phyloP scores from a whole-genome alignment of 2,113 vertebrate species.

The Zosterops lateralis region DNA sequence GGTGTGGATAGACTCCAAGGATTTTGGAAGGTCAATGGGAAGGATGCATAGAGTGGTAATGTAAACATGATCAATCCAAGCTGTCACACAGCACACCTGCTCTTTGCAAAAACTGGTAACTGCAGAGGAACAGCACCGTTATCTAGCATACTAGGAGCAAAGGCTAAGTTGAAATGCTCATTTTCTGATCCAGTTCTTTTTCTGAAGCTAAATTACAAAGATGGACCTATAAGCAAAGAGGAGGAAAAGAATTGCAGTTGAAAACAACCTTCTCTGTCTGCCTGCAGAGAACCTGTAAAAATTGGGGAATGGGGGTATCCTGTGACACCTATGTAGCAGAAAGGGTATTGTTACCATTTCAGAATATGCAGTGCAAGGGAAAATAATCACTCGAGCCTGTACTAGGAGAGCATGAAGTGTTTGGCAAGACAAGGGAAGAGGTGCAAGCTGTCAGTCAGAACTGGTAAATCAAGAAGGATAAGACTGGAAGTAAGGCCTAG shows the following conservation, averaged over 20 bases:
- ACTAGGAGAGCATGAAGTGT: neutral
- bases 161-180: neutral
- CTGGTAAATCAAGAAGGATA: constrained; percentile 9
- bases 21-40: neutral
- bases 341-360: neutral
- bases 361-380: neutral
- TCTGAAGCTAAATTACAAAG: neutral
- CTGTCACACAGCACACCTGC: neutral
- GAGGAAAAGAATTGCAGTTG: neutral
- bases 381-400: neutral
- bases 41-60: neutral
- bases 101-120: neutral
- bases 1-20: neutral
- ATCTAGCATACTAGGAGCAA: neutral
- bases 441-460: neutral
- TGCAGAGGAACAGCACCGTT: neutral
- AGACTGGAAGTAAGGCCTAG: neutral
- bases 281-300: neutral
- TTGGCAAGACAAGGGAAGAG: neutral
- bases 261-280: neutral
- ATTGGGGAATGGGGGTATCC: neutral
- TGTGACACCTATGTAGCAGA: neutral
- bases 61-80: neutral
- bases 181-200: neutral
- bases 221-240: neutral